Percentiles rank a stretch among this genome's conserved stretches.
These are phyloP conservation scores for Hepsetus odoe DNA, from an alignment of 2,113 vertebrate species.

Conservation along the genomic window DNA sequence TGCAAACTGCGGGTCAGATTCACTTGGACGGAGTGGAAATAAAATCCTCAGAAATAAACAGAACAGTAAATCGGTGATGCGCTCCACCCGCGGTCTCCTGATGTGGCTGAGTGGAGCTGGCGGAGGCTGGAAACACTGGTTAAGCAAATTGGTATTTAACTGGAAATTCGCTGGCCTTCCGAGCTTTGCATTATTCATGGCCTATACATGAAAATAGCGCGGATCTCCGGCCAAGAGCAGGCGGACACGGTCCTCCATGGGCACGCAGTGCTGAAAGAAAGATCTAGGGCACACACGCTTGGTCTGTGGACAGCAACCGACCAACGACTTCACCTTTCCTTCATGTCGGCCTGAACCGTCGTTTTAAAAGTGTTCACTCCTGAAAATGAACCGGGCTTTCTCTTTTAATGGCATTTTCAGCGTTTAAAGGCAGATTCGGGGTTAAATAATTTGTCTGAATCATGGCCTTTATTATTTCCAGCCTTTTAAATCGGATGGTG, in stretches of 20 bases:
- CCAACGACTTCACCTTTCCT: constrained; percentile 37
- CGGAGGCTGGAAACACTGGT: constrained; percentile 77
- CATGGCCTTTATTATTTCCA: neutral
- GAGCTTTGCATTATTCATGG: constrained; percentile 80
- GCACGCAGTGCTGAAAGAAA: constrained; percentile 66
- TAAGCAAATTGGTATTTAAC: constrained; percentile 85
- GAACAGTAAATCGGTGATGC: too few species aligned
- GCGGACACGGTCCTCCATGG: constrained; percentile 46
- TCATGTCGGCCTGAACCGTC: constrained; percentile 48
- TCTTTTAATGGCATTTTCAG: neutral
- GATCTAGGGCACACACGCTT: constrained; percentile 73
- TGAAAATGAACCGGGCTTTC: too few species aligned
- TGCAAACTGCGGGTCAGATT: neutral
- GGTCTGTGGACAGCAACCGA: constrained; percentile 46
- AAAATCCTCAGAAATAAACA: too few species aligned
- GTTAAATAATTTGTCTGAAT: too few species aligned
- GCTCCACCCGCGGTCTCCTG: too few species aligned
- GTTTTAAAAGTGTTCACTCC: neutral
- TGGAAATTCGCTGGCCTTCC: constrained; percentile 76
- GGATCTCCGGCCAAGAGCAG: constrained; percentile 63
- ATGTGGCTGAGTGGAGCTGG: constrained; percentile 71
- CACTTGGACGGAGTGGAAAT: too few species aligned
- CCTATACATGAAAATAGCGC: constrained; percentile 73
- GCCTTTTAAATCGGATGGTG: neutral
- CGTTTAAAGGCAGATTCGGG: too few species aligned